These are phyloP conservation scores for Upupa epops DNA, from an alignment of 2,113 vertebrate genomes.

Conservation along the genomic window DNA sequence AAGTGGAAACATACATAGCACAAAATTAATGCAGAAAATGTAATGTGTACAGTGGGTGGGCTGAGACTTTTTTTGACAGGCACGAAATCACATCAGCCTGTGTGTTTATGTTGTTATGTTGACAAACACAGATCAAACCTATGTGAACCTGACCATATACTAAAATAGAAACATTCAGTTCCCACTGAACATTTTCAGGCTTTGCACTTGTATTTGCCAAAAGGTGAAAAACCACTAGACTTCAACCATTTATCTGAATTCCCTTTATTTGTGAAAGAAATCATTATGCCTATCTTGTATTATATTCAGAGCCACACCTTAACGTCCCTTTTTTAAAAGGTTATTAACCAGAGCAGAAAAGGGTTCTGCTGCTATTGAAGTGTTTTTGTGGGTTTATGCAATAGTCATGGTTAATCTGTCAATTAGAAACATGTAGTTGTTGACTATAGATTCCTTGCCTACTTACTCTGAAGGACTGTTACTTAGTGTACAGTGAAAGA, in stretches of 20 bases:
- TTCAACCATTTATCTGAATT: not conserved
- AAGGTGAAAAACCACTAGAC: not conserved
- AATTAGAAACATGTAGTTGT: not conserved
- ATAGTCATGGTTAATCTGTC: not conserved
- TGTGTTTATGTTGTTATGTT: not conserved
- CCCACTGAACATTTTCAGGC: not conserved
- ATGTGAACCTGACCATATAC: not conserved
- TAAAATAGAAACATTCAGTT: not conserved
- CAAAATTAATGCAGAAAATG: not conserved
- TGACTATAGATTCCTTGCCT: not conserved
- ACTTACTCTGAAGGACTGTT: not conserved
- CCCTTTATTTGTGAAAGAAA: constrained; percentile 6
- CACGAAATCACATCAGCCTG: not conserved
- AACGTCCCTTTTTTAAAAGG: not conserved
- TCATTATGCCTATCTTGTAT: not conserved
- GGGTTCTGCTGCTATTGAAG: not conserved
- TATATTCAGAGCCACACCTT: not conserved
- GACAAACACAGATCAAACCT: not conserved
- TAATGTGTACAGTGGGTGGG: not conserved
- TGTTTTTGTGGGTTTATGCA: not conserved
- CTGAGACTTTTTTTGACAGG: not conserved
- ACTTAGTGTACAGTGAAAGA: not conserved
- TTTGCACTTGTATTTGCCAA: not conserved
- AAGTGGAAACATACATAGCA: not conserved
- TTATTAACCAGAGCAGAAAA: not conserved